These are phyloP conservation scores for Lithophane leautieri DNA, from an alignment of 2,888 invertebrate species.

Conservation along the genomic window DNA sequence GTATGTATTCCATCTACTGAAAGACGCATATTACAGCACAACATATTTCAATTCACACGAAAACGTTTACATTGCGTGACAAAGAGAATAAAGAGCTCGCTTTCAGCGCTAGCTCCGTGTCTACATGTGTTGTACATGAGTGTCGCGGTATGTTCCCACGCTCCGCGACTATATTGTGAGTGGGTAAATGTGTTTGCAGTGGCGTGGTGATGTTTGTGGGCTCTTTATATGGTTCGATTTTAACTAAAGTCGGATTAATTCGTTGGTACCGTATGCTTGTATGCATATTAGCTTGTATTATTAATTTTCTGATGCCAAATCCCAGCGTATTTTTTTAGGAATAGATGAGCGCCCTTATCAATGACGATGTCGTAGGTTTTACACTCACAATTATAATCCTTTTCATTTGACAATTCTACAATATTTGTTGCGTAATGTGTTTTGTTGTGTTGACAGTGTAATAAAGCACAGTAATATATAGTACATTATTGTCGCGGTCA, in stretches of 20 bases:
- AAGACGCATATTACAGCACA: constrained; percentile 6
- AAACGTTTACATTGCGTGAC: constrained; percentile 29
- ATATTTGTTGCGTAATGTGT: neutral
- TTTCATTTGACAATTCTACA: neutral
- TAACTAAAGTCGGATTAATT: neutral
- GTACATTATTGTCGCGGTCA: no score
- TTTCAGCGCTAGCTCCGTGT: constrained; percentile 9
- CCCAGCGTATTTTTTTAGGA: no score
- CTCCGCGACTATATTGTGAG: constrained; percentile 27
- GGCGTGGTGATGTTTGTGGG: neutral
- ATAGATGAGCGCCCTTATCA: no score
- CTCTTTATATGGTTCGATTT: constrained; percentile 18
- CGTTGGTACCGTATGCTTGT: neutral
- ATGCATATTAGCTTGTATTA: neutral
- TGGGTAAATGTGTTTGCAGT: constrained; percentile 28
- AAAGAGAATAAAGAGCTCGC: constrained; percentile 30
- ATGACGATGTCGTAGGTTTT: no score
- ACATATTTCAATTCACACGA: constrained; percentile 29
- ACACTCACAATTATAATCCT: neutral
- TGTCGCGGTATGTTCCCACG: constrained; percentile 50
- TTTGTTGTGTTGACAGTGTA: neutral
- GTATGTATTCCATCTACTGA: neutral
- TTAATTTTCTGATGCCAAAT: no score
- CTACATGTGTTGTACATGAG: constrained; percentile 42
- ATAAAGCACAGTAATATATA: neutral